These are phyloP conservation scores for Harpegnathos saltator DNA, from an alignment of 1,140 invertebrate species.

Conservation along the genomic window DNA sequence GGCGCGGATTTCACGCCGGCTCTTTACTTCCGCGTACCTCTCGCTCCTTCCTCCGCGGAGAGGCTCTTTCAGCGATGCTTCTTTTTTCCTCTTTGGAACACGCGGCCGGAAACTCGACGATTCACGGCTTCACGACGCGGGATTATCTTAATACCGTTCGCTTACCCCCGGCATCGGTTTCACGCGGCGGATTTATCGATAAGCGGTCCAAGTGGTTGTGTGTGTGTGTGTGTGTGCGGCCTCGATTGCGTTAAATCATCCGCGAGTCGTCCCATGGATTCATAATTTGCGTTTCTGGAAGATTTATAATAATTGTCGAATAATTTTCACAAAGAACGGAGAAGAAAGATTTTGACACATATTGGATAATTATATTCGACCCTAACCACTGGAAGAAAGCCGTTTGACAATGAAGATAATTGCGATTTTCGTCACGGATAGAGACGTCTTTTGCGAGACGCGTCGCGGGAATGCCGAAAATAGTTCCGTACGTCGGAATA, in stretches of 20 bases:
- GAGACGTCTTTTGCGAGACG: neutral
- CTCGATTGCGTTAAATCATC: too few relatives aligned
- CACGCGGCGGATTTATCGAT: neutral
- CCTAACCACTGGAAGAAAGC: too few relatives aligned
- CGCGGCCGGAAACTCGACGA: conserved; percentile 16
- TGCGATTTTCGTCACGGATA: neutral
- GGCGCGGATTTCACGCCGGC: conserved; percentile 31
- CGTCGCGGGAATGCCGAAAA: neutral
- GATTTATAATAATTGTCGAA: neutral
- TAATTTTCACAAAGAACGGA: neutral
- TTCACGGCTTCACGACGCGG: neutral
- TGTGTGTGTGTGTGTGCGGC: too few relatives aligned
- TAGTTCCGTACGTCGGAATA: neutral
- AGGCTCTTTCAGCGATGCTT: conserved; percentile 41
- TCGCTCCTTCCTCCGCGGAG: conserved; percentile 46
- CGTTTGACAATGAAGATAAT: neutral
- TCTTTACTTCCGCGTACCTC: conserved; percentile 54
- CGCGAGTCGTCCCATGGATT: neutral
- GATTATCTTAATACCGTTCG: conserved; percentile 20
- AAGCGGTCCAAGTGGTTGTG: neutral
- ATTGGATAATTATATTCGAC: neutral
- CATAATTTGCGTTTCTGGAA: neutral
- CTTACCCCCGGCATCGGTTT: neutral
- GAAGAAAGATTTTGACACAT: too few relatives aligned
- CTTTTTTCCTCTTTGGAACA: conserved; percentile 12